Evolutionary conservation across 2,113 vertebrate species (phyloP), one percentile per base, ranked within the genome.

Genomic region (Phyllopteryx taeniolatus): DNA sequence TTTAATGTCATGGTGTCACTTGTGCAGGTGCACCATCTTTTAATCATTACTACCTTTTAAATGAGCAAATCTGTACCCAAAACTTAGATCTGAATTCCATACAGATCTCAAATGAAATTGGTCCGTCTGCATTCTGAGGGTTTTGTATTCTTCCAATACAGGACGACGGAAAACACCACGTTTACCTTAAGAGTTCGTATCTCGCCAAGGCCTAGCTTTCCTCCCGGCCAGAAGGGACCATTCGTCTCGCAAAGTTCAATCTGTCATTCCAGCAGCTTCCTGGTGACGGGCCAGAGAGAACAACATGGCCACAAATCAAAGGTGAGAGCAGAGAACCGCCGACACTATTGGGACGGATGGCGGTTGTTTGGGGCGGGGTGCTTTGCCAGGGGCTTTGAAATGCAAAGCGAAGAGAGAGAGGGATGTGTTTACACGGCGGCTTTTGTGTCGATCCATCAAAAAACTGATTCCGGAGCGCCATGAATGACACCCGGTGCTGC

Each of bases 401-500:
- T 86, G 90, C 86, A 91, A 87, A 87, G 79, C 56, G 85, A 79
- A 79, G 14, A 19, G 64, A 47, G 44, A 84, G 87, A 91, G 76
- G 85, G 81, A 91, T 82, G 86, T 85, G 87, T 89, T 90, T 87
- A 91, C 82, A 90, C 79, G 83, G 82, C 72, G 78, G 67, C 78
- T 77, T 79, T 79, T 15, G 84, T 83, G 86, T 86, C 90, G 82
- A 91, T 91, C 89, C 86, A 91, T 91, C 91, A 93, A 81, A 85
- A 60, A 78, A 72, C 66, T 76, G 82, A 85, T 79, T 76, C 79
- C 74, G 53, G 82, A 84, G 82, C 78, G 79, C 71, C 13, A 76
- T 85, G 77, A 80, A 68, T 59, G 84, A 87, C 82, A 33, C n/a
- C 70, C 75, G 47, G n/a, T 78, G 82, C 80, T 82, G 84, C 84